Base-by-base conservation (phyloP, 2,113 vertebrate species). In the Stomatorhinus ivindoensis region DNA sequence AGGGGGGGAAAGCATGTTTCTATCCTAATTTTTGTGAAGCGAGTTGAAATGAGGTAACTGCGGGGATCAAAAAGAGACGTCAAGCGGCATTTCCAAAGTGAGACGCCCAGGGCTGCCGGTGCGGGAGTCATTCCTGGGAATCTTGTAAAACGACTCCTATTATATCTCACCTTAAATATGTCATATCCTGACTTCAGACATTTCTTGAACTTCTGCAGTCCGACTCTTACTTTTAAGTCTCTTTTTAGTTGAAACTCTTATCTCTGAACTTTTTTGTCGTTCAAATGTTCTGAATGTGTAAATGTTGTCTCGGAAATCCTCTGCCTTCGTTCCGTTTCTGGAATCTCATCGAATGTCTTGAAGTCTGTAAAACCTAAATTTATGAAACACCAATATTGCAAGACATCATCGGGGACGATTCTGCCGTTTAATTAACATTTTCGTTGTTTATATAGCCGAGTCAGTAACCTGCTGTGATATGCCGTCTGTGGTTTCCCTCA, bases 161-260 rank as follows among this genome's bases (percentile, higher is more conserved):
- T 44, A 89, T 31, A 51, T 19, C 69, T 50, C 47, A 82, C 24
- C 69, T 82, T 89, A 47, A 89, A 82, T n/a, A 89, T 82, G 58
- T 84, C 46, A 15, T 73, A 47, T 42, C 61, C 27, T 84, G 82
- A 84, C 82, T 47, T 84, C 82, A 84, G 44, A 84, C 82, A n/a
- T 44, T 24, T 84, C 44, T 84, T 84, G 19, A 84, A 47, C 44
- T 73, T 69, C 61, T 46, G 8, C 87, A 73, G 58, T 39, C 61
- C 44, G 24, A 44, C 10, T 84, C 82, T 84, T 84, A 8, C 82
- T 84, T 84, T 84, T 19, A 47, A 47, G 82, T 84, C 82, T 84
- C 39, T 84, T 80, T 80, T 80, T 4, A 80, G 73, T 42, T 42
- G 73, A 80, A 39, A 39, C 11, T 42, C 73, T 69, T 17, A 76